Evolutionary conservation across 2,888 invertebrate genomes (phyloP).

Genomic region (Synanthedon formicaeformis): DNA sequence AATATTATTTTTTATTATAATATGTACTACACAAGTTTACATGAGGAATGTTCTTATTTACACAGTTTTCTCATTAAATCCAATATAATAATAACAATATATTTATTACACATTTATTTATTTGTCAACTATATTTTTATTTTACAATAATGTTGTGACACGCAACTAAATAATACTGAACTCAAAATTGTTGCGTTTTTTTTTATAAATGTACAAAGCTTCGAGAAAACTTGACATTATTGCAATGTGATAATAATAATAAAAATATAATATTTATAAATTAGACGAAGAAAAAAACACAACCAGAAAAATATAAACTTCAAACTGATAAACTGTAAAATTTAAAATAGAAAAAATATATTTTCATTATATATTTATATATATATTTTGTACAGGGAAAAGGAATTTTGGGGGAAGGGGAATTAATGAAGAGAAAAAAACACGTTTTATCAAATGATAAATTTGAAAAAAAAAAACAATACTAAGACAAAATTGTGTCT

Average conservation of each 20-base stretch:
- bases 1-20: slow-evolving; percentile 69
- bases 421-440: slow-evolving; percentile 1
- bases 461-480: slow-evolving; percentile 7
- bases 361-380: no score
- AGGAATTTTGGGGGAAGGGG: neutral
- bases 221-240: slow-evolving; percentile 15
- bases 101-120: slow-evolving; percentile 30
- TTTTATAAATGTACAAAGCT: slow-evolving; percentile 11
- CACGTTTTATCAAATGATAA: slow-evolving; percentile 9
- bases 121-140: slow-evolving; percentile 18
- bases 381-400: neutral
- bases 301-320: neutral
- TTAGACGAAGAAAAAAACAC: neutral
- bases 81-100: slow-evolving; percentile 24
- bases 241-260: slow-evolving; percentile 14
- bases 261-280: neutral
- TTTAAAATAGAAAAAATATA: neutral
- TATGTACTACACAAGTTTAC: slow-evolving; percentile 70
- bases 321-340: neutral
- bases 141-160: slow-evolving; percentile 21
- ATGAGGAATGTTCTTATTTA: slow-evolving; percentile 72
- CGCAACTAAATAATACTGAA: slow-evolving; percentile 51
- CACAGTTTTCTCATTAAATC: slow-evolving; percentile 56
- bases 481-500: slow-evolving; percentile 4
- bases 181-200: slow-evolving; percentile 23